These are phyloP conservation scores for Latrodectus geometricus DNA, from an alignment of 1,140 invertebrate species.

Conservation along the genomic window DNA sequence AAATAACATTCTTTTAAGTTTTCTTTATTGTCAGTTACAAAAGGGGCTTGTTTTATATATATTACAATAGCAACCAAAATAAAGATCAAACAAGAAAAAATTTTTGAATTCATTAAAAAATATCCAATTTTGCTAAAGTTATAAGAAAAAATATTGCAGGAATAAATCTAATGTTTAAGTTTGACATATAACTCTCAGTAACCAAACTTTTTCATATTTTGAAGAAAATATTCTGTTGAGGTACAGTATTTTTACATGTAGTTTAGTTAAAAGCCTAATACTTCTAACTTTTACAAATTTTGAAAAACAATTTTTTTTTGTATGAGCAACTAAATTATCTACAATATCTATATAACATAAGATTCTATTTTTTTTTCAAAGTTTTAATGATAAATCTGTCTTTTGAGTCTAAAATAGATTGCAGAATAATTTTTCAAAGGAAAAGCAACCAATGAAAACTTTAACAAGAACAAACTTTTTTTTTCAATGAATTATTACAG, in stretches of 20 bases:
- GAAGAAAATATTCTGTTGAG: not conserved
- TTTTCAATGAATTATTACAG: too few relatives aligned
- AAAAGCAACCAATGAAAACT: too few relatives aligned
- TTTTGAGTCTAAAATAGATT: too few relatives aligned
- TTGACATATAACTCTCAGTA: not conserved
- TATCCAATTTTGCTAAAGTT: not conserved
- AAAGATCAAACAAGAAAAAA: not conserved
- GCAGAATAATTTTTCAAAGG: too few relatives aligned
- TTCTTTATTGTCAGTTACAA: not conserved
- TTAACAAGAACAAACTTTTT: too few relatives aligned
- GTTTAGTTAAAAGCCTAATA: not conserved
- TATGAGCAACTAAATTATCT: too few relatives aligned
- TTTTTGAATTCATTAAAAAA: not conserved
- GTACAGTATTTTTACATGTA: not conserved
- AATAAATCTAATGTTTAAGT: not conserved
- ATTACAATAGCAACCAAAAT: not conserved
- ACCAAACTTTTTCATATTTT: not conserved
- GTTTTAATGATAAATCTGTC: not conserved
- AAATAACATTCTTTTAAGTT: conserved; percentile 2
- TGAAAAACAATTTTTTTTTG: too few relatives aligned
- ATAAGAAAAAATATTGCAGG: not conserved
- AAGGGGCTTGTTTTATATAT: not conserved
- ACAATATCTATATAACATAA: too few relatives aligned
- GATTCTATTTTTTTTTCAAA: too few relatives aligned
- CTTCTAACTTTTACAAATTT: not conserved